Evolutionary conservation across 2,113 vertebrate species (phyloP), one percentile per base, ranked within the genome.

Genomic region (Donacobius atricapilla): DNA sequence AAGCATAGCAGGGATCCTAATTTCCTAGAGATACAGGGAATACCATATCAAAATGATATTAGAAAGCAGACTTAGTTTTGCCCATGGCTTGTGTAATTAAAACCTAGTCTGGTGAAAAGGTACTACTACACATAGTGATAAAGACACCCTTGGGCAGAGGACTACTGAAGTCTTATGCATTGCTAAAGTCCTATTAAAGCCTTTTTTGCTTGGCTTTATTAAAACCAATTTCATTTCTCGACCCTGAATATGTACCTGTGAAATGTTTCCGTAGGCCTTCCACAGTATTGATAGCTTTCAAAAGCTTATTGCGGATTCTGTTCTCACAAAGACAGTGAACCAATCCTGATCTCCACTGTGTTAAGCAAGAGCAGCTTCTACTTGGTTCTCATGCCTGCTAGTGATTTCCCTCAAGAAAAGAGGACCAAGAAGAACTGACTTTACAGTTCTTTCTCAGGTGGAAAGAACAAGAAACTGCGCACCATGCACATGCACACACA

Each of bases 81-180:
- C 95, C 87, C 14, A 8, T 76, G 83, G 91, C 91, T 91, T 9
- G 3, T 94, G 95, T 95, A 96, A 97, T 96, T 95, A 96, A 96
- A 95, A 91, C 65, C 61, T 94, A 91, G 91, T 80, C 65, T 84
- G 69, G 53, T 94, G 83, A 89, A 83, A 87, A 72, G 39, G 80
- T 96, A 73, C 44, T 83, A 70, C 54, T 83, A 75, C 54, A n/a
- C 35, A 44, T 4, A 82, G 2, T 82, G 47, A 91, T 85, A 91
- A 96, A 94, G 81, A 78, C 27, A 81, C 72, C 89, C 81, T 45
- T 84, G 83, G 77, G 91, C 83, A 94, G 69, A 87, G 23, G 65
- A 71, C 91, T 82, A 45, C 76, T 91, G 57, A 87, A 82, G 83
- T 60, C 76, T 86, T 92, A 66, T 69, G 40, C 70, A 53, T 90